These are phyloP conservation scores for Montipora sp. DNA, from an alignment of 64 coral and sea anemone species.

Conservation along the genomic window DNA sequence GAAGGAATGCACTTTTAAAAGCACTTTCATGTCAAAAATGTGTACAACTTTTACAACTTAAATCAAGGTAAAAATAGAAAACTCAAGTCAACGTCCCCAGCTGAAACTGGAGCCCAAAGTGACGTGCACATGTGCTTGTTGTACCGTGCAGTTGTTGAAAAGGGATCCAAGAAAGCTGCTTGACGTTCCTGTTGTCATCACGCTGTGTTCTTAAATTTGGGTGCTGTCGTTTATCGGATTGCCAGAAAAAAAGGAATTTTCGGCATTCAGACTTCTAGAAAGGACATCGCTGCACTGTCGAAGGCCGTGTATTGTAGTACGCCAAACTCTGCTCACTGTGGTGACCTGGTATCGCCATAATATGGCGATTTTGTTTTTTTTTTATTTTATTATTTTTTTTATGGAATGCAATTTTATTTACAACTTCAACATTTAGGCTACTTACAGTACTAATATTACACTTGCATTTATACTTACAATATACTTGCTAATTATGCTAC, in stretches of 20 bases:
- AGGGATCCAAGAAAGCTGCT: constrained; percentile 13
- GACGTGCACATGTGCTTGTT: not conserved
- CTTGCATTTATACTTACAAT: too few relatives aligned
- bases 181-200: not conserved
- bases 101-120: not conserved
- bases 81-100: not conserved
- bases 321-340: not conserved
- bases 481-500: too few relatives aligned
- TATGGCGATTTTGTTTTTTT: too few relatives aligned
- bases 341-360: not conserved
- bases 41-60: not conserved
- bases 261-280: not conserved
- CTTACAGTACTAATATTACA: too few relatives aligned
- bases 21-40: not conserved
- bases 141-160: constrained; percentile 13
- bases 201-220: not conserved
- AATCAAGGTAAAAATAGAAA: not conserved
- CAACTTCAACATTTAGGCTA: too few relatives aligned
- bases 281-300: constrained; percentile 1
- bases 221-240: not conserved
- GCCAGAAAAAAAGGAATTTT: not conserved
- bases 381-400: too few relatives aligned
- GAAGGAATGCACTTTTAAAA: not conserved
- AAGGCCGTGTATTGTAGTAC: not conserved
- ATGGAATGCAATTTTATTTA: too few relatives aligned